These are phyloP conservation scores for Rhincodon typus DNA, from an alignment of 2,797 vertebrate genomes.

Conservation along the genomic window DNA sequence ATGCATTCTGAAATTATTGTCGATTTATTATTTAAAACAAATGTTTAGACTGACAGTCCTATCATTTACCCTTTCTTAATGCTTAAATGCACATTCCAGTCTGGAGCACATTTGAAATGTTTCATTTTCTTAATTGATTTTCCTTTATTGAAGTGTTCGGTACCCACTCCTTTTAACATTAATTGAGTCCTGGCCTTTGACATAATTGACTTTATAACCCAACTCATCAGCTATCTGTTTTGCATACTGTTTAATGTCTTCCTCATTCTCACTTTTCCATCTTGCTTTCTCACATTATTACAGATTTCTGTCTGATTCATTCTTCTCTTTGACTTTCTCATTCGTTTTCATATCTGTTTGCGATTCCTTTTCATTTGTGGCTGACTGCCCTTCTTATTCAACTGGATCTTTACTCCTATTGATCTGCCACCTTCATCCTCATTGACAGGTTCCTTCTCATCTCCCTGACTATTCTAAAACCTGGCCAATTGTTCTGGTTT, in stretches of 20 bases:
- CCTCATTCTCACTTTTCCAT: neutral
- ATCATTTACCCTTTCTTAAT: neutral
- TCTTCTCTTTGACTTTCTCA: neutral
- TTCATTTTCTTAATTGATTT: neutral
- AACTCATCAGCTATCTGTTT: neutral
- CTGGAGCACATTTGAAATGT: neutral
- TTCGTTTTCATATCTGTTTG: neutral
- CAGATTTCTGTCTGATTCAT: neutral
- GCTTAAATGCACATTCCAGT: neutral
- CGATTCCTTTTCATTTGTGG: neutral
- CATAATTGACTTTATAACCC: neutral
- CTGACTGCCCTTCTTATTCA: neutral
- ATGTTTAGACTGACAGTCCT: neutral
- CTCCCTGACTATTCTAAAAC: neutral
- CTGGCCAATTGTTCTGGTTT: neutral
- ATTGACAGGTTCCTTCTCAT: neutral
- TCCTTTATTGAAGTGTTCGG: neutral
- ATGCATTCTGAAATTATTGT: neutral
- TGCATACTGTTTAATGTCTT: neutral
- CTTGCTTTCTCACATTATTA: neutral
- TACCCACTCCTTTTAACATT: neutral
- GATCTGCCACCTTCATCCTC: neutral
- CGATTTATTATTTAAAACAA: neutral
- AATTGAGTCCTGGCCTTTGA: neutral
- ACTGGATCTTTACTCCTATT: neutral